Evolutionary conservation across 2,888 invertebrate genomes (phyloP).

Genomic region (Epiblema foenella): DNA sequence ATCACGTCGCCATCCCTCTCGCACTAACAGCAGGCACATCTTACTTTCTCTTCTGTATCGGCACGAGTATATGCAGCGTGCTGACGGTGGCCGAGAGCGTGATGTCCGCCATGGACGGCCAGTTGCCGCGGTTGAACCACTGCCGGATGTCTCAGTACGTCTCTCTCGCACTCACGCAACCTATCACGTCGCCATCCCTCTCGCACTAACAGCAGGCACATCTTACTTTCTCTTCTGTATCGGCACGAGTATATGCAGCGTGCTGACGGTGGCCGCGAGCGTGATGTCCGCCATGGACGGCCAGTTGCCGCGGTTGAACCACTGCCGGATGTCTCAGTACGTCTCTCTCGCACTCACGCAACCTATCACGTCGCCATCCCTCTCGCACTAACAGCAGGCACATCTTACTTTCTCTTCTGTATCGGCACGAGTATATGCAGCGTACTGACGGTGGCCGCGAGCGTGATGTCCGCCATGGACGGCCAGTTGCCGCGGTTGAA

Average conservation of each 20-base stretch:
- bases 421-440: slow-evolving; percentile 66
- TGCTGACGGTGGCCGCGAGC: too few relatives aligned
- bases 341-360: too few relatives aligned
- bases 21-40: not conserved
- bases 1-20: not conserved
- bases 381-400: too few relatives aligned
- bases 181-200: not conserved
- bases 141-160: too few relatives aligned
- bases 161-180: too few relatives aligned
- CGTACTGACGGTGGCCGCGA: slow-evolving; percentile 67
- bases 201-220: not conserved
- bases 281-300: slow-evolving; percentile 64
- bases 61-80: too few relatives aligned
- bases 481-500: slow-evolving; percentile 60
- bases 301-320: slow-evolving; percentile 61
- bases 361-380: too few relatives aligned
- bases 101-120: too few relatives aligned
- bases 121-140: too few relatives aligned
- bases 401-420: slow-evolving; percentile 57
- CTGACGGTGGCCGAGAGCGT: too few relatives aligned
- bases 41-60: slow-evolving; percentile 61
- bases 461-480: slow-evolving; percentile 63
- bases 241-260: too few relatives aligned
- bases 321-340: slow-evolving; percentile 60
- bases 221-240: slow-evolving; percentile 43